Evolutionary conservation across 2,797 vertebrate genomes (phyloP).

Genomic region (Phalanger gymnotis): DNA sequence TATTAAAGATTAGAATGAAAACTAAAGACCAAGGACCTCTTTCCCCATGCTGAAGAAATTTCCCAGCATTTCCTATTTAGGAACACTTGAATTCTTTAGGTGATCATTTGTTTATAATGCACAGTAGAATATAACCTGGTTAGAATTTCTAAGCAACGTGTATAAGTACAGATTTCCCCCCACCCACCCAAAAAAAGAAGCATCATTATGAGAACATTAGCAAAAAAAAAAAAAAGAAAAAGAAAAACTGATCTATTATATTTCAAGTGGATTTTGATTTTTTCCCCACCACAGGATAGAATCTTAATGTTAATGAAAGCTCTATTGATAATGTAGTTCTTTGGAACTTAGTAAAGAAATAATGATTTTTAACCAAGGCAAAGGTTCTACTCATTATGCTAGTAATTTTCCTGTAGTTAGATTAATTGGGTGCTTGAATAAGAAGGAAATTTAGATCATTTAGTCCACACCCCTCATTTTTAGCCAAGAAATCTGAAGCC

Average conservation of each 20-base stretch:
- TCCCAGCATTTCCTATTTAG: neutral
- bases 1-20: neutral
- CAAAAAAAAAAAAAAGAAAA: neutral
- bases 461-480: neutral
- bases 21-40: neutral
- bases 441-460: neutral
- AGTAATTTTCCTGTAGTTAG: neutral
- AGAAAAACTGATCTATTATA: neutral
- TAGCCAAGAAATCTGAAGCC: neutral
- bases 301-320: neutral
- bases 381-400: neutral
- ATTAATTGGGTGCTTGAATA: neutral
- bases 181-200: no score
- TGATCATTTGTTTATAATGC: constrained; percentile 19
- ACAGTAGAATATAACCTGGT: neutral
- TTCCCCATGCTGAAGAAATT: neutral
- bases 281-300: neutral
- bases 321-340: neutral
- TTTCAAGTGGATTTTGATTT: neutral
- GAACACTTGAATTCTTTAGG: constrained; percentile 6
- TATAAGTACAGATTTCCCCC: neutral
- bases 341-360: neutral
- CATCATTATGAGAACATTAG: no score
- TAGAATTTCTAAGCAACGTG: constrained; percentile 34
- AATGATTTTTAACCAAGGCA: neutral